Conservation (phyloP, 1,140 invertebrate species). For the Aphaenogaster rudis region DNA sequence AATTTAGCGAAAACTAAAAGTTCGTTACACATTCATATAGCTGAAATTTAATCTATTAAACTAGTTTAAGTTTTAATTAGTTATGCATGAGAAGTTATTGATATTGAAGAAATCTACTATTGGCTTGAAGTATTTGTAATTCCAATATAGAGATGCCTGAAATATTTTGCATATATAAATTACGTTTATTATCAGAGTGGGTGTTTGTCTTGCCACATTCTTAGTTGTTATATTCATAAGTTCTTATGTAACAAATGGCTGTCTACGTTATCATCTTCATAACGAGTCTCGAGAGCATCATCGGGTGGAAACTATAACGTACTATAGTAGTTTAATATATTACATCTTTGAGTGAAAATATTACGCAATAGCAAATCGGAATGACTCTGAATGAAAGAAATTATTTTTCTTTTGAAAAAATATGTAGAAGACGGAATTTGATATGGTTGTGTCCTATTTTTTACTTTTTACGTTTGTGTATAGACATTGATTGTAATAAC, state of each 20-base stretch:
- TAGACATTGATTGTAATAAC: not conserved
- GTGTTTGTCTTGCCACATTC: not conserved
- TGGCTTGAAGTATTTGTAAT: not conserved
- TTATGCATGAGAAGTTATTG: not conserved
- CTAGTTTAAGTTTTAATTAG: constrained; percentile 8
- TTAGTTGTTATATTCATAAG: constrained; percentile 20
- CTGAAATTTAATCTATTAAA: not conserved
- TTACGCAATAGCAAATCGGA: not conserved
- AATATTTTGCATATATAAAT: not conserved
- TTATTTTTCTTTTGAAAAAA: not conserved
- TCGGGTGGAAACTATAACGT: not conserved
- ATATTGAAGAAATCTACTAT: not conserved
- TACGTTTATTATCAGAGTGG: not conserved
- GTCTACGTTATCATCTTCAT: not conserved
- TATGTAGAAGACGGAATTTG: no score
- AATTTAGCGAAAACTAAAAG: not conserved
- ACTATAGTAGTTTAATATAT: not conserved
- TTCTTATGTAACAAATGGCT: constrained; percentile 30
- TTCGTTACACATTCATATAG: not conserved
- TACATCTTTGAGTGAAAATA: not conserved
- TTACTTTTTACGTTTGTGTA: not conserved
- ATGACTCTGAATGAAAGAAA: not conserved
- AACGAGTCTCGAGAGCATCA: constrained; percentile 18
- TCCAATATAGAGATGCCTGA: not conserved
- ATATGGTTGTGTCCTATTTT: not conserved